Percentiles rank a stretch among this genome's conserved stretches.
Evolutionary conservation across 1,140 invertebrate species (phyloP).

Genomic region (Branchinecta lindahli): DNA sequence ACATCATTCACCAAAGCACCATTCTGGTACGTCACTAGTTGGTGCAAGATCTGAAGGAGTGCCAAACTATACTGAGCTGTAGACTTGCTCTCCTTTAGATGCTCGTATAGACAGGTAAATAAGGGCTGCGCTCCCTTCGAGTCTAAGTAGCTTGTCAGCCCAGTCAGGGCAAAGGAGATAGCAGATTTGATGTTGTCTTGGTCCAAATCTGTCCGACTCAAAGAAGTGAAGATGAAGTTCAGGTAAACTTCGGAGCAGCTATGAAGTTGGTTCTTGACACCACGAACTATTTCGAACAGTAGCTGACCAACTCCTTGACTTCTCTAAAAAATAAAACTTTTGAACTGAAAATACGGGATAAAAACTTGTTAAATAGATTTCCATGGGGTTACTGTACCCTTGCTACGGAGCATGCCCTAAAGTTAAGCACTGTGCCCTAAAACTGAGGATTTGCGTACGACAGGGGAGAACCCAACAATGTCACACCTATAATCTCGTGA

Average conservation of each 20-base stretch:
- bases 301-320: slow-evolving; percentile 58
- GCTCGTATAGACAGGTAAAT: slow-evolving; percentile 28
- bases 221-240: slow-evolving; percentile 40
- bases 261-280: slow-evolving; percentile 63
- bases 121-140: not conserved
- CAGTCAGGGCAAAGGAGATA: slow-evolving; percentile 6
- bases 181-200: slow-evolving; percentile 12
- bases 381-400: too few species aligned
- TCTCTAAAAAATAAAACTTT: slow-evolving; percentile 33
- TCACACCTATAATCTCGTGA: not conserved
- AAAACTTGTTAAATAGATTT: too few species aligned
- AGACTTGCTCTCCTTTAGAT: slow-evolving; percentile 12
- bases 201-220: slow-evolving; percentile 27
- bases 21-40: slow-evolving; percentile 42
- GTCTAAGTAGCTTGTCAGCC: slow-evolving; percentile 15
- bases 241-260: slow-evolving; percentile 50
- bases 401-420: too few species aligned
- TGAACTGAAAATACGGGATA: slow-evolving; percentile 6
- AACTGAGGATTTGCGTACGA: too few species aligned
- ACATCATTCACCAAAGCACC: slow-evolving; percentile 46
- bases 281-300: slow-evolving; percentile 68
- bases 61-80: slow-evolving; percentile 21
- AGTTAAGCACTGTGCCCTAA: too few species aligned
- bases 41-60: slow-evolving; percentile 40
- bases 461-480: not conserved